Conservation (phyloP, 2,113 vertebrate genomes). For the Hydrolagus affinis region DNA sequence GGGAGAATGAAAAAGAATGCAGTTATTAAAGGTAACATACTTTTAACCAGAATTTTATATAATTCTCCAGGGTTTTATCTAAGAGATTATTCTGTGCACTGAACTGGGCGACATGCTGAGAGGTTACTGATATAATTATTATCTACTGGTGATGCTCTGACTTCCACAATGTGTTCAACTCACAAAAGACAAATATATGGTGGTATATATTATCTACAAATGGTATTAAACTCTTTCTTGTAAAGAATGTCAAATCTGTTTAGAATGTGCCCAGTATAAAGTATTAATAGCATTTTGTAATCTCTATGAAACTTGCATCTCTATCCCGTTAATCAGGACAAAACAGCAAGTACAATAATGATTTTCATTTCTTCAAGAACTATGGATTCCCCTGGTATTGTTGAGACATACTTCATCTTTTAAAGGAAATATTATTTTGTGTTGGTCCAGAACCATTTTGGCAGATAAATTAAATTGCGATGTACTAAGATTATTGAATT, state of each 20-base stretch:
- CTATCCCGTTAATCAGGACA: constrained; percentile 39
- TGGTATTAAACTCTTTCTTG: constrained; percentile 47
- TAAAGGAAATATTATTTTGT: not conserved
- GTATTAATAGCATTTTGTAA: constrained; percentile 43
- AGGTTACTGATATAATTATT: not conserved
- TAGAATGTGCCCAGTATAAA: not conserved
- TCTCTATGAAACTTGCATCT: constrained; percentile 42
- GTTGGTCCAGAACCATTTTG: not conserved
- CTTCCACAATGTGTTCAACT: not conserved
- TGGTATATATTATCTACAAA: constrained; percentile 52
- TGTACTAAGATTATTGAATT: not conserved
- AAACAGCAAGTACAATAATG: constrained; percentile 36
- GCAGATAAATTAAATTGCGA: not conserved
- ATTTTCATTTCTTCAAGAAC: constrained; percentile 39
- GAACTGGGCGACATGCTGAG: not conserved
- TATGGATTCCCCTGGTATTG: not conserved
- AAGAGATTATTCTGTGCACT: not conserved
- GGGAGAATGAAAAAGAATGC: too few relatives aligned
- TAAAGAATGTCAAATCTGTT: constrained; percentile 19
- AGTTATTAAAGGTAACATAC: too few relatives aligned
- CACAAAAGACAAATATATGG: constrained; percentile 35
- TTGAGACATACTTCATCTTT: not conserved
- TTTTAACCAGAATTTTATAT: not conserved
- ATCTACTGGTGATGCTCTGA: not conserved
- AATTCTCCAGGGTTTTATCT: not conserved